Percentiles rank a stretch among this genome's conserved stretches.
Evolutionary conservation across 2,797 vertebrate genomes (phyloP).

Genomic region (Mormyrops boulengeri): DNA sequence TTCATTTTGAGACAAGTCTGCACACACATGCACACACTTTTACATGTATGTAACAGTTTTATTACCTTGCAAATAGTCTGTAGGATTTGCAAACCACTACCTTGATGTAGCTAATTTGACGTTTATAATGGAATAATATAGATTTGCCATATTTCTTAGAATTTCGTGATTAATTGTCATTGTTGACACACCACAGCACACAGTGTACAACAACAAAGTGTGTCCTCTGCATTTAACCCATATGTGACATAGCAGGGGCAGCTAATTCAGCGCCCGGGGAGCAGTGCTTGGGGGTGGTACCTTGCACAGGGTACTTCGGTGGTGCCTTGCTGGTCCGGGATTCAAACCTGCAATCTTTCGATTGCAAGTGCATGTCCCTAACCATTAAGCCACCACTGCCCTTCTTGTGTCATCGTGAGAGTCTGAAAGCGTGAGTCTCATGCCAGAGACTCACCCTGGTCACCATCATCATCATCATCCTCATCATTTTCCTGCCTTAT

Average conservation of each 20-base stretch:
- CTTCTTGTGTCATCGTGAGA: not conserved
- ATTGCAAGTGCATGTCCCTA: no score
- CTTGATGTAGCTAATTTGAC: not conserved
- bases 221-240: no score
- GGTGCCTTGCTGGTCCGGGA: no score
- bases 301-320: no score
- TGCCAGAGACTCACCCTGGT: not conserved
- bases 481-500: not conserved
- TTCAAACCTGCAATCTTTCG: no score
- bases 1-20: not conserved
- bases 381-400: no score
- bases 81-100: not conserved
- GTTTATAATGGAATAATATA: not conserved
- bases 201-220: no score
- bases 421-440: not conserved
- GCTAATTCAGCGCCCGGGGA: no score
- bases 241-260: no score
- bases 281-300: no score
- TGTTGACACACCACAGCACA: no score
- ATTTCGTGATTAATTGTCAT: no score
- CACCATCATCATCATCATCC: not conserved
- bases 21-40: not conserved
- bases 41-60: not conserved
- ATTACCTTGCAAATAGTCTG: not conserved
- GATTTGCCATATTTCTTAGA: not conserved